Evolutionary conservation across 1,140 invertebrate genomes (phyloP), one percentile per base, ranked within the genome.

Genomic region (Maconellicoccus hirsutus): DNA sequence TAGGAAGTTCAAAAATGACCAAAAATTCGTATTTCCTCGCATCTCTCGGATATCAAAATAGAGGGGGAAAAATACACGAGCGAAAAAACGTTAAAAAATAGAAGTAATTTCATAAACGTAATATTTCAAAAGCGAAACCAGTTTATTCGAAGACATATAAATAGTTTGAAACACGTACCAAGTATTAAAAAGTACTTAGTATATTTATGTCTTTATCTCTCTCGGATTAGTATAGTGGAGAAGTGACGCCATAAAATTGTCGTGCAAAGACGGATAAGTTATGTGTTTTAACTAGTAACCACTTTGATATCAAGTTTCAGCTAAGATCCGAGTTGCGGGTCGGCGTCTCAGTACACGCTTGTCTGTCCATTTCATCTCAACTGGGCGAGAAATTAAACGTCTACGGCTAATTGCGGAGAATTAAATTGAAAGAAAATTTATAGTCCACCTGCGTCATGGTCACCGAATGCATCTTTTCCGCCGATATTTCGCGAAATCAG

Each of bases 171-270:
- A 66, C 21, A 25, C 61, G 61, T 26, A 66, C 61, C 22, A 66
- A 66, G 61, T 66, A 66, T 66, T 66, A 66, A 66, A 66, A 66
- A 66, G 61, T 66, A 66, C 61, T 66, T 66, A 66, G 61, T 66
- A 66, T 66, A 66, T 66, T 66, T 66, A 66, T 66, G 61, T 66
- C 61, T 66, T 26, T 66, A 66, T 66, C 61, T 66, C 22, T 66
- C 61, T 26, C 61, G 25, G 19, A 66, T 66, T 66, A 19, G 61
- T 66, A 66, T 66, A 66, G 61, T 66, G 61, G 25, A 66, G 61
- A 66, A 66, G 61, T 66, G 61, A 66, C 22, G 61, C 25, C 61
- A 66, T 66, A 66, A 66, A 66, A 66, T 66, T 66, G 61, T 66
- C 61, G 61, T 66, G 61, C 61, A 66, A 66, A 66, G 61, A 66